Conservation (phyloP, 2,113 vertebrate species). For the Polyodon spathula region DNA sequence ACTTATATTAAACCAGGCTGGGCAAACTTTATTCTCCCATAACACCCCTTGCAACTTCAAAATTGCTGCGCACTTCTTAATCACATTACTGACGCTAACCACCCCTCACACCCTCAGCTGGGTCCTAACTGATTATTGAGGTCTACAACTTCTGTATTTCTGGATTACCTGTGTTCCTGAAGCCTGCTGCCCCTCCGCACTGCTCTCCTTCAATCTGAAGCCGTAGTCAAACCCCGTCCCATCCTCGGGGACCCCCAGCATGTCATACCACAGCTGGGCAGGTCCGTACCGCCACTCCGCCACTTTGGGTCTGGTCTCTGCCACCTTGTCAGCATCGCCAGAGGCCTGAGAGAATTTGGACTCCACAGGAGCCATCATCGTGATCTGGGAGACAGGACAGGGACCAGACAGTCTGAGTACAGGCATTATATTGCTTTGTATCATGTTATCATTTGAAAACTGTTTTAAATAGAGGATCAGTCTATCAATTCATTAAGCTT, state of each 20-base stretch:
- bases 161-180: constrained; percentile 20
- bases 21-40: too few relatives aligned
- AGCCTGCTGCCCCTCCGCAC: constrained; percentile 30
- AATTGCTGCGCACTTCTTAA: too few relatives aligned
- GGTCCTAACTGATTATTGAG: too few relatives aligned
- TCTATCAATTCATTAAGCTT: too few relatives aligned
- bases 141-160: constrained; percentile 33
- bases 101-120: too few relatives aligned
- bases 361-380: constrained; percentile 97
- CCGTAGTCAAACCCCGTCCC: constrained; percentile 86
- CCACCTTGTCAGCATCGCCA: constrained; percentile 83
- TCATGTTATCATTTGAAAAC: too few relatives aligned
- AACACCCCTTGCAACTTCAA: too few relatives aligned
- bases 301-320: constrained; percentile 82
- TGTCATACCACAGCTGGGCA: constrained; percentile 95
- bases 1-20: too few relatives aligned
- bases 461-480: too few relatives aligned
- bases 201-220: constrained; percentile 68
- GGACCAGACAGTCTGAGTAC: neutral
- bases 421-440: too few relatives aligned
- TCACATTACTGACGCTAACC: too few relatives aligned
- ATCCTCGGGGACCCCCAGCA: constrained; percentile 86
- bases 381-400: constrained; percentile 64
- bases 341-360: constrained; percentile 79
- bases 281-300: constrained; percentile 96